Evolutionary conservation across 2,888 invertebrate species (phyloP).

Genomic region (Lottia gigantea): DNA sequence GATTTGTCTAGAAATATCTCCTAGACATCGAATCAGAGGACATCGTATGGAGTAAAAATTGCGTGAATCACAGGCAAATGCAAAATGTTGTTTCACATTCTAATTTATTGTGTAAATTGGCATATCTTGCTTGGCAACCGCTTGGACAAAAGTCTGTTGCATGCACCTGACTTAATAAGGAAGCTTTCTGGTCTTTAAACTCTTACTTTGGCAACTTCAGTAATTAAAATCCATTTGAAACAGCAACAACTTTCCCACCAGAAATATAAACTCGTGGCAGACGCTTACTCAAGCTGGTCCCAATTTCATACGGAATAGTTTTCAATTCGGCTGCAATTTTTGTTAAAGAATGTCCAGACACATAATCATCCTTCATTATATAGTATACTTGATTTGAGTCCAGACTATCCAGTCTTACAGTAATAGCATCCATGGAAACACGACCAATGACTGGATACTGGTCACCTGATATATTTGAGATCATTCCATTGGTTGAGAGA

Average conservation of each 20-base stretch:
- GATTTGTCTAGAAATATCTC: no score
- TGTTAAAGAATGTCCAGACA: conserved; percentile 35
- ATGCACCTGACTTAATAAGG: no score
- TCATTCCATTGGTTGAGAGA: conserved; percentile 30
- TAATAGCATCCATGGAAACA: conserved; percentile 48
- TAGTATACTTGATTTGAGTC: conserved; percentile 30
- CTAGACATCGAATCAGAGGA: no score
- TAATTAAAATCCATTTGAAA: no score
- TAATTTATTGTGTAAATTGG: no score
- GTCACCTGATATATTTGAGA: conserved; percentile 32
- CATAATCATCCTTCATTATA: conserved; percentile 33
- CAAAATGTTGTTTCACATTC: no score
- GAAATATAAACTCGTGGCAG: conserved; percentile 38
- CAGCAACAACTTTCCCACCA: conserved; percentile 10
- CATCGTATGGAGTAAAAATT: no score
- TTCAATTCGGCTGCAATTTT: conserved; percentile 32
- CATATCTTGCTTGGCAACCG: no score
- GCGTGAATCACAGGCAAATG: no score
- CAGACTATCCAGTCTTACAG: conserved; percentile 34
- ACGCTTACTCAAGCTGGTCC: conserved; percentile 34
- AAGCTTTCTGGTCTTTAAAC: no score
- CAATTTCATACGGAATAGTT: conserved; percentile 45
- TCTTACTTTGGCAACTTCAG: no score
- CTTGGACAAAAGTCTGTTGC: no score
- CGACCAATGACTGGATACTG: conserved; percentile 39